phyloP scores from a whole-genome alignment of 2,797 vertebrate species.

The Aeoliscus strigatus region DNA sequence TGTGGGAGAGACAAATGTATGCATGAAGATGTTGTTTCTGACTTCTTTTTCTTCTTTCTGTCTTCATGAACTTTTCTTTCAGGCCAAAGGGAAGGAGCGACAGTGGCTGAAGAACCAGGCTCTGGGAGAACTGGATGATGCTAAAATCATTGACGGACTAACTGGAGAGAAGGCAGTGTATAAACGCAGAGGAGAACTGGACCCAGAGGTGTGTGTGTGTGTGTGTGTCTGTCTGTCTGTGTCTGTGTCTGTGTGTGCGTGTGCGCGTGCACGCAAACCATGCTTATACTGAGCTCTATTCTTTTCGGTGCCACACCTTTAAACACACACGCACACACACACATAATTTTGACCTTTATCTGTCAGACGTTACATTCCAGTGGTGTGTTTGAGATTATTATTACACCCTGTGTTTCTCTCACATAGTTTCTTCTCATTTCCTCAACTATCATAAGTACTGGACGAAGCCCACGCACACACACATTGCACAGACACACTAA shows the following conservation, averaged over 20 bases:
- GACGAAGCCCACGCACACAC: not conserved
- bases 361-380: conserved; percentile 48
- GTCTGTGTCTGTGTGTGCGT: conserved; percentile 3
- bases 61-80: conserved; percentile 34
- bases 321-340: conserved; percentile 31
- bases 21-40: too few species aligned
- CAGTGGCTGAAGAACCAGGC: conserved; percentile 95
- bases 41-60: too few species aligned
- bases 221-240: conserved; percentile 8
- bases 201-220: conserved; percentile 84
- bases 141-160: conserved; percentile 95
- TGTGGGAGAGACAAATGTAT: too few species aligned
- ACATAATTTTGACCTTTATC: conserved; percentile 47
- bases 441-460: conserved; percentile 11
- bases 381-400: conserved; percentile 52
- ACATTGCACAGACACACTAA: conserved; percentile 27
- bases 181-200: conserved; percentile 88
- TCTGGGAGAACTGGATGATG: conserved; percentile 90
- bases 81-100: conserved; percentile 98
- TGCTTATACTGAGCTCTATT: conserved; percentile 1
- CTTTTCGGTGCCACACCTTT: conserved; percentile 24
- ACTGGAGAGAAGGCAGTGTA: conserved; percentile 95
- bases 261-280: conserved; percentile 1
- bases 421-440: conserved; percentile 20
- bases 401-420: conserved; percentile 28